A percentile compares a stretch with the other conserved stretches of the same genome.
These are phyloP conservation scores for Orientallactaga bullata DNA, from an alignment of 2,113 vertebrate species.

Conservation along the genomic window DNA sequence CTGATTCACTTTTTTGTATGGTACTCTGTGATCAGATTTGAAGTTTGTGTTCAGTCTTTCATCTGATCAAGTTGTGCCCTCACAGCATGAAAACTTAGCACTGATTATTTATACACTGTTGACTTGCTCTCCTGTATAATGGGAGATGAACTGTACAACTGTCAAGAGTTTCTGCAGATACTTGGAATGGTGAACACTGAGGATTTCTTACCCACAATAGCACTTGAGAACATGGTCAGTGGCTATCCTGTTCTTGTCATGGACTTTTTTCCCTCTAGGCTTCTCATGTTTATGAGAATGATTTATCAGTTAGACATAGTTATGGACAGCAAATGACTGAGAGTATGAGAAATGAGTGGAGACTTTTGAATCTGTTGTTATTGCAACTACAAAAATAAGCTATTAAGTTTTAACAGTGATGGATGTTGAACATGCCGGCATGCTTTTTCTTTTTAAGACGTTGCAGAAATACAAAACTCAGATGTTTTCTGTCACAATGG, in stretches of 20 bases:
- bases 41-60: background rate
- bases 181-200: background rate
- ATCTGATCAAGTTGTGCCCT: background rate
- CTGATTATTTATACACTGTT: background rate
- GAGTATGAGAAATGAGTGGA: rapidly evolving
- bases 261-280: background rate
- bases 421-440: background rate
- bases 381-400: constrained; percentile 54
- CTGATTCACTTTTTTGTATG: too few species aligned
- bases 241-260: background rate
- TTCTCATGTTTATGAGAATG: background rate
- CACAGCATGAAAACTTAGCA: background rate
- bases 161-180: background rate
- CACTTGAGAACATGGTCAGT: background rate
- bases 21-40: background rate
- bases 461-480: background rate
- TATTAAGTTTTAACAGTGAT: background rate
- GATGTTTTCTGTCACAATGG: background rate
- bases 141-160: background rate
- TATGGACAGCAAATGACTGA: background rate
- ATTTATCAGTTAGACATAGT: background rate
- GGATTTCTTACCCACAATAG: background rate
- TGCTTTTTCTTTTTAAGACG: background rate
- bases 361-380: constrained; percentile 21
- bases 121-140: background rate